A percentile compares a stretch with the other conserved stretches of the same genome.
Evolutionary conservation across 2,113 vertebrate species (phyloP).

Genomic region (Hemibagrus wyckioides): DNA sequence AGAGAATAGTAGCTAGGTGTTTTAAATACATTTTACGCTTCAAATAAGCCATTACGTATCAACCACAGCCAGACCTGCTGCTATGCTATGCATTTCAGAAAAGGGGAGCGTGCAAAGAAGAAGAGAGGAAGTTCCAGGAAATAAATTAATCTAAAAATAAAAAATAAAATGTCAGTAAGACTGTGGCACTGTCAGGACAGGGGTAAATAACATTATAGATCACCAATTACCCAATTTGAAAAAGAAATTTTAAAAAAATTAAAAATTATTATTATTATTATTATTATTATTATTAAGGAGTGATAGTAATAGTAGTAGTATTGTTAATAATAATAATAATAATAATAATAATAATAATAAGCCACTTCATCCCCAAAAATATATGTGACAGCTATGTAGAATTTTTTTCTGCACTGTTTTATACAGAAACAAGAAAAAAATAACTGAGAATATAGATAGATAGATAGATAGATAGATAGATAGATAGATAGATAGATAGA

Average conservation of each 20-base stretch:
- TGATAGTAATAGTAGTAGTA: background rate
- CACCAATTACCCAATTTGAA: background rate
- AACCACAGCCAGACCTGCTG: background rate
- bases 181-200: background rate
- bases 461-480: background rate
- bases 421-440: background rate
- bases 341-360: background rate
- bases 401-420: background rate
- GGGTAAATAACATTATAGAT: background rate
- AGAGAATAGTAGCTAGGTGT: slow-evolving; percentile 18
- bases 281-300: rapidly evolving
- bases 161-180: background rate
- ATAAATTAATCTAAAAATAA: background rate
- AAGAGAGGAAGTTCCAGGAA: background rate
- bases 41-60: background rate
- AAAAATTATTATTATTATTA: too few relatives aligned
- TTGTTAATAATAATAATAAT: too few relatives aligned
- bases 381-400: background rate
- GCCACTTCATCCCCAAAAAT: background rate
- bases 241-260: too few relatives aligned
- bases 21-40: slow-evolving; percentile 13
- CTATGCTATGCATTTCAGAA: background rate
- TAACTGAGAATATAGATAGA: background rate
- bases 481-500: background rate
- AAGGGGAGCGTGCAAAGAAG: background rate